These are phyloP conservation scores for Isoperla grammatica DNA, from an alignment of 2,888 invertebrate species.

Conservation along the genomic window DNA sequence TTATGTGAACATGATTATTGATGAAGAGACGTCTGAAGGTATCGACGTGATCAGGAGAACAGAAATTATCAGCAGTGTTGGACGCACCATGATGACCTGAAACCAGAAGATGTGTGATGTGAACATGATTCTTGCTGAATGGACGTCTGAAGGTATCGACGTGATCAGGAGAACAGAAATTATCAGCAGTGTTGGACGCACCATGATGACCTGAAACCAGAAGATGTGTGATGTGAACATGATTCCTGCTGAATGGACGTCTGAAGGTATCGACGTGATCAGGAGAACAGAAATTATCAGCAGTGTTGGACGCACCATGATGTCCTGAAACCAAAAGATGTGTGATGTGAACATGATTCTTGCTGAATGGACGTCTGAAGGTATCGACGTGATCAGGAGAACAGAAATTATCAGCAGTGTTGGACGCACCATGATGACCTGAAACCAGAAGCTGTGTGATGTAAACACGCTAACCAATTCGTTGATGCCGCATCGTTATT, in stretches of 20 bases:
- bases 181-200: no score
- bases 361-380: background rate
- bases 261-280: background rate
- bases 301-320: no score
- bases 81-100: slow-evolving; percentile 21
- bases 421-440: slow-evolving; percentile 21
- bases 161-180: background rate
- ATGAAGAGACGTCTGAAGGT: background rate
- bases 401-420: no score
- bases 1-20: slow-evolving; percentile 18
- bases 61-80: no score
- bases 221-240: slow-evolving; percentile 20
- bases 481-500: no score
- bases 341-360: slow-evolving; percentile 20
- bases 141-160: background rate
- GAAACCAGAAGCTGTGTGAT: slow-evolving; percentile 18
- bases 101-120: slow-evolving; percentile 18
- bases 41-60: background rate
- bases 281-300: background rate
- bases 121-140: slow-evolving; percentile 13
- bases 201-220: slow-evolving; percentile 18
- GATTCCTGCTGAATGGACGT: background rate
- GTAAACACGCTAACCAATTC: slow-evolving; percentile 16
- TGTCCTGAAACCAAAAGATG: slow-evolving; percentile 18
- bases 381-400: background rate